Conservation (phyloP, 2,113 vertebrate species). For the Brachyistius frenatus region DNA sequence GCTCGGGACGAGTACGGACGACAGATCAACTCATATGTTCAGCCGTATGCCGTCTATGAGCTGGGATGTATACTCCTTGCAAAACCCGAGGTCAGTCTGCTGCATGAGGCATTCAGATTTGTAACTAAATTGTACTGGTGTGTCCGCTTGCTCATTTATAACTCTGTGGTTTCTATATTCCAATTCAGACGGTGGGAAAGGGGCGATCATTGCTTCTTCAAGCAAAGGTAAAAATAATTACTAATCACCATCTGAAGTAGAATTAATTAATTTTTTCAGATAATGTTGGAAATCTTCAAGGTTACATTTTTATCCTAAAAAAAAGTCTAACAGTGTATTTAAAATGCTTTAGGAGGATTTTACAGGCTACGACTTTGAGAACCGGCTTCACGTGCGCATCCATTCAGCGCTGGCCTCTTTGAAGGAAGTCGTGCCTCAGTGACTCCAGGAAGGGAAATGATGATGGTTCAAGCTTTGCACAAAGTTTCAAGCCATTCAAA, state of each 20-base stretch:
- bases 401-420: slow-evolving; percentile 95
- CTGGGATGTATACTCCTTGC: slow-evolving; percentile 94
- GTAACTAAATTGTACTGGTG: not conserved
- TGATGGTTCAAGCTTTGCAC: slow-evolving; percentile 49
- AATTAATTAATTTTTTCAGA: too few relatives aligned
- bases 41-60: slow-evolving; percentile 97
- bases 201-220: slow-evolving; percentile 95
- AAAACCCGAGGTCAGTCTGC: slow-evolving; percentile 90
- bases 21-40: slow-evolving; percentile 92
- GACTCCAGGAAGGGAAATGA: slow-evolving; percentile 69
- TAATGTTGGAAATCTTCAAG: too few relatives aligned
- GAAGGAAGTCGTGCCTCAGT: slow-evolving; percentile 95
- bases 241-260: too few relatives aligned
- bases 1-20: slow-evolving; percentile 93
- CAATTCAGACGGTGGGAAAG: slow-evolving; percentile 90
- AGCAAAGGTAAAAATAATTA: slow-evolving; percentile 90
- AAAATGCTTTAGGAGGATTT: slow-evolving; percentile 90
- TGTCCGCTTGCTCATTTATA: not conserved
- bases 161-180: slow-evolving; percentile 1
- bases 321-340: not conserved
- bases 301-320: too few relatives aligned
- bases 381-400: slow-evolving; percentile 97
- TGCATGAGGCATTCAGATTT: not conserved
- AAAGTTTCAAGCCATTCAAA: slow-evolving; percentile 36
- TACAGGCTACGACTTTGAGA: slow-evolving; percentile 97